A percentile compares a stretch with the other conserved stretches of the same genome.
Conservation (phyloP, 2,797 vertebrate genomes). For the Gobionotothen gibberifrons region DNA sequence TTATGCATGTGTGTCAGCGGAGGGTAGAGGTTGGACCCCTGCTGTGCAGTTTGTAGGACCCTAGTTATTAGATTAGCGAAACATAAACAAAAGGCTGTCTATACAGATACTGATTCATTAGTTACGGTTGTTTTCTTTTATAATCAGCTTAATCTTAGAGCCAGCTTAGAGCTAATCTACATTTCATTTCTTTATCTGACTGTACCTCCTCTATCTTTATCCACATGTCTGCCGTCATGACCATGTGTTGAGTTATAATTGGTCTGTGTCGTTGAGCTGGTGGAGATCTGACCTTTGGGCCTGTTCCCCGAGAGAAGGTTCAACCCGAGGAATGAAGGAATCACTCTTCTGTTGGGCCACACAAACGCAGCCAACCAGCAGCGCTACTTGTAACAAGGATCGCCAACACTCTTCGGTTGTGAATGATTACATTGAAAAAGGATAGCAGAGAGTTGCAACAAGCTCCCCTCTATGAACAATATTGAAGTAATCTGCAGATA, state of each 20-base stretch:
- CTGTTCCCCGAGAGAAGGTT: slow-evolving; percentile 54
- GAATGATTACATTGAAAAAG: slow-evolving; percentile 31
- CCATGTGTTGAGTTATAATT: slow-evolving; percentile 51
- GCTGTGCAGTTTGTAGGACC: slow-evolving; percentile 46
- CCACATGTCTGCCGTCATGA: slow-evolving; percentile 15
- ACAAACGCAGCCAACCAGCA: slow-evolving; percentile 28
- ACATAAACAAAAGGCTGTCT: slow-evolving; percentile 43
- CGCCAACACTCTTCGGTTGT: slow-evolving; percentile 14
- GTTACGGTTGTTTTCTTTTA: not conserved
- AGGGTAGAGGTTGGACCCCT: slow-evolving; percentile 53
- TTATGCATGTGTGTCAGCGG: slow-evolving; percentile 23
- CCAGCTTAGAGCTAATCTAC: slow-evolving; percentile 7
- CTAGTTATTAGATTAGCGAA: slow-evolving; percentile 61
- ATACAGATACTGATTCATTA: slow-evolving; percentile 29
- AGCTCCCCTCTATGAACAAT: slow-evolving; percentile 11
- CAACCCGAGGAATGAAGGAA: slow-evolving; percentile 68
- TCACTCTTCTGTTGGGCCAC: slow-evolving; percentile 52
- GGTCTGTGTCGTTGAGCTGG: slow-evolving; percentile 48
- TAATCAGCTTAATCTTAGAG: slow-evolving; percentile 26
- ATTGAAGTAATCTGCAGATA: slow-evolving; percentile 51
- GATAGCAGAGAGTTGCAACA: slow-evolving; percentile 32
- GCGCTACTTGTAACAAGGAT: slow-evolving; percentile 4
- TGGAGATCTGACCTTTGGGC: slow-evolving; percentile 63
- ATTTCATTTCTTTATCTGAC: slow-evolving; percentile 2
- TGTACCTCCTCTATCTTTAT: slow-evolving; percentile 24